Base-by-base conservation (phyloP, 92 coral and sea anemone species). In the Plumapathes pennacea region DNA sequence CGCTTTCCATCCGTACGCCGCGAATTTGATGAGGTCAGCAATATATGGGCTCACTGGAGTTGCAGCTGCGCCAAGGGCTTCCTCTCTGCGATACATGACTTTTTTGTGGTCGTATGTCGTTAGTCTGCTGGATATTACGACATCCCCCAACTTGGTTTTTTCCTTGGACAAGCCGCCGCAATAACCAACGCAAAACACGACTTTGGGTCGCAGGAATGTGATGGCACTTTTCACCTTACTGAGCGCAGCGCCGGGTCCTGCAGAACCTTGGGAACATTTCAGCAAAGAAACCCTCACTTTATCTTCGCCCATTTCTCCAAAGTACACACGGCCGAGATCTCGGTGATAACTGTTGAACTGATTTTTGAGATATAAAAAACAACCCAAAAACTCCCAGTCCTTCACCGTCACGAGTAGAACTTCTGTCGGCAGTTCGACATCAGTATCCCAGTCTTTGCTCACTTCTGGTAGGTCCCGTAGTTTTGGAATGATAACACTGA, bases 131-230 rank as follows among this genome's bases (percentile, higher is more conserved):
- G 80, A 72, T 3, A 72, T 27, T 11, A 60, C 64, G 15, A 72
- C 80, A 41, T 72, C 80, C 6, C 80, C 79, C 9, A 72, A 31
- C 21, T 72, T 60, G 56, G 46, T 62, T 44, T 60, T 72, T 12
- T 22, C 42, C 58, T 19, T 27, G 38, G 43, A 19, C 36, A 72
- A 28, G 25, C 50, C 38, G 6, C 69, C 71, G 36, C 71, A 60
- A 41, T 26, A 31, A 24, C 79, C 79, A n/a, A 72, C 69, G n/a
- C 45, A 60, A 9, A 72, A 44, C 14, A 61, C 54, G 2, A 47
- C 79, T 38, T 60, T 72, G 2, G 79, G 79, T 49, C 20, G 52
- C 26, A 70, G 46, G 26, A 45, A 9, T 25, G 21, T 40, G 20
- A 57, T 25, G 30, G 77, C 77, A 3, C 43, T 70, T 33, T 32